Conservation (phyloP, 2,113 vertebrate species). For the Mola mola region DNA sequence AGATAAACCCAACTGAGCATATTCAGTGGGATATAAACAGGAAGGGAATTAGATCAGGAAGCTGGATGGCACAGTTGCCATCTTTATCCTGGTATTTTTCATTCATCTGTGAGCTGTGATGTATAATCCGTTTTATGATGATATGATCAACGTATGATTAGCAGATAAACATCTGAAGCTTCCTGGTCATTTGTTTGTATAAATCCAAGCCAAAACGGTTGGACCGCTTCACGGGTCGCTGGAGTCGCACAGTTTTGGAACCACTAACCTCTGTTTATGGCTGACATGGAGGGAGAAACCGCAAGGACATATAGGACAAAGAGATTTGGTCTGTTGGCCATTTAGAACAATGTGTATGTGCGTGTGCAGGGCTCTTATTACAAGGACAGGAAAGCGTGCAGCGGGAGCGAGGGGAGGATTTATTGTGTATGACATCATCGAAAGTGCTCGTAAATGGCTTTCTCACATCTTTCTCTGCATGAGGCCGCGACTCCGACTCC, state of each 20-base stretch:
- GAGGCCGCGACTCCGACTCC: not conserved
- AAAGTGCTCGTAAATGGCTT: conserved; percentile 42
- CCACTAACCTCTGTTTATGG: not conserved
- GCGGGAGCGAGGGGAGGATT: not conserved
- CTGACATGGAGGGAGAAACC: conserved; percentile 10
- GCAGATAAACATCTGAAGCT: no score
- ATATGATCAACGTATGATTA: no score
- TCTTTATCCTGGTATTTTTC: no score
- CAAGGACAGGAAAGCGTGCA: not conserved
- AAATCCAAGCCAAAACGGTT: no score
- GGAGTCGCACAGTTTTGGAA: conserved; percentile 6
- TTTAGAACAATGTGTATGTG: conserved; percentile 7
- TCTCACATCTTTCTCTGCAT: not conserved
- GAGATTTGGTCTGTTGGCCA: conserved; percentile 7
- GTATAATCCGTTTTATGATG: no score
- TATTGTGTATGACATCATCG: conserved; percentile 56
- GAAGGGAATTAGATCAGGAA: no score
- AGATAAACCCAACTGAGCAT: no score
- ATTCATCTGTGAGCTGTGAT: no score
- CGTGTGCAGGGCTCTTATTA: not conserved
- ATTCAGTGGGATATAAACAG: no score
- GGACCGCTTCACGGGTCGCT: not conserved
- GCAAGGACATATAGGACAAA: conserved; percentile 24
- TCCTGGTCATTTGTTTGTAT: no score
- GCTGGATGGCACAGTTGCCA: no score